phyloP scores from a whole-genome alignment of 2,797 vertebrate species.

The Rhinatrema bivittatum region DNA sequence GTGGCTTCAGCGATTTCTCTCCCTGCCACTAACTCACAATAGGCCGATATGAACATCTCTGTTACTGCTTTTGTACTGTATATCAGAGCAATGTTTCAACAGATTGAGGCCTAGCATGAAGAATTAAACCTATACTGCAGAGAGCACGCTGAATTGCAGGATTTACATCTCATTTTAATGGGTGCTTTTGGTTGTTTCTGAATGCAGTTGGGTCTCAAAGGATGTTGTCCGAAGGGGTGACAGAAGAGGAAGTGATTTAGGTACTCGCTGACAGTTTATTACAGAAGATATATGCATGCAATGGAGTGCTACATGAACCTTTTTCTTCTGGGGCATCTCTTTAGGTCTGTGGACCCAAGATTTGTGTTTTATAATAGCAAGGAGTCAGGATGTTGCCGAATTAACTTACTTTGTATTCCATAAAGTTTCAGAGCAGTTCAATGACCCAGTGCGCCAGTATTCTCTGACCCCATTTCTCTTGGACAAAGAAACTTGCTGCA shows the following conservation, averaged over 20 bases:
- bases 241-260: conserved; percentile 94
- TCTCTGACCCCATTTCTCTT: conserved; percentile 29
- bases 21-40: conserved; percentile 84
- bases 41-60: conserved; percentile 84
- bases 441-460: conserved; percentile 2
- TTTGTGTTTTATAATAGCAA: background rate
- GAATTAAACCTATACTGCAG: conserved; percentile 77
- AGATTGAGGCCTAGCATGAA: conserved; percentile 74
- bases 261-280: conserved; percentile 94
- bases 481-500: conserved; percentile 27
- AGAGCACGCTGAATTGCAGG: conserved; percentile 77
- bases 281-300: conserved; percentile 69
- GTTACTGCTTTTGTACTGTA: conserved; percentile 84
- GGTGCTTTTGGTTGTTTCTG: conserved; percentile 49
- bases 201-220: conserved; percentile 81
- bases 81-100: conserved; percentile 74
- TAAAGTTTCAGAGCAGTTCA: conserved; percentile 4
- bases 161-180: conserved; percentile 91
- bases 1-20: conserved; percentile 74
- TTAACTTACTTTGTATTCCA: conserved; percentile 15
- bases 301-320: conserved; percentile 32
- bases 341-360: no score
- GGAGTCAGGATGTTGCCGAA: conserved; percentile 9
- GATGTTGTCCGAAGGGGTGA: conserved; percentile 67
- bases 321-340: background rate